These are phyloP conservation scores for Eurois occulta DNA, from an alignment of 2,888 invertebrate species.

Conservation along the genomic window DNA sequence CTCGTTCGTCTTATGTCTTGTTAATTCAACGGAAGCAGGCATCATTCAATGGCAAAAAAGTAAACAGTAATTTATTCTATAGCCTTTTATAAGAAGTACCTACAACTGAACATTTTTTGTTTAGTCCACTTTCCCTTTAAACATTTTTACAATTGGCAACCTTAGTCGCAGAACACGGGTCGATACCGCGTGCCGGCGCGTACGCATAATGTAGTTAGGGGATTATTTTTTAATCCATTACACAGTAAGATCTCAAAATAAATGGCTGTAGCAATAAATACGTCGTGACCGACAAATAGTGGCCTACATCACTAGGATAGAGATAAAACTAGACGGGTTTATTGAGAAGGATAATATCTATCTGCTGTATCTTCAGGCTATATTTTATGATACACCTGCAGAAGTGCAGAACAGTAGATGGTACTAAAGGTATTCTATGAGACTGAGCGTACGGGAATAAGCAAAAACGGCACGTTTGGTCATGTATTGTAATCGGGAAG, in stretches of 20 bases:
- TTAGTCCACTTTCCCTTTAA: neutral
- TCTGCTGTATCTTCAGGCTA: slow-evolving; percentile 23
- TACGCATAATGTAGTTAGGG: slow-evolving; percentile 48
- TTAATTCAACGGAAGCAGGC: neutral
- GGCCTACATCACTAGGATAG: slow-evolving; percentile 68
- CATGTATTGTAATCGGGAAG: neutral
- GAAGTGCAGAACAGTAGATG: neutral
- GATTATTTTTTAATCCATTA: slow-evolving; percentile 71
- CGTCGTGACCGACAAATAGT: slow-evolving; percentile 68
- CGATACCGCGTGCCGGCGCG: slow-evolving; percentile 40
- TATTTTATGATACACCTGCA: slow-evolving; percentile 38
- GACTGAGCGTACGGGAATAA: neutral
- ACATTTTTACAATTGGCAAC: slow-evolving; percentile 29
- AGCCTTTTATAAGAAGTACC: neutral
- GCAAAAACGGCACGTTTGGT: neutral
- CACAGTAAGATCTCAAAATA: slow-evolving; percentile 72
- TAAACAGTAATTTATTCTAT: neutral
- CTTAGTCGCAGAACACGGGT: slow-evolving; percentile 13
- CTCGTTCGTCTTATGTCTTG: neutral
- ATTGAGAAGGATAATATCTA: slow-evolving; percentile 57
- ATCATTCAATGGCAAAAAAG: neutral
- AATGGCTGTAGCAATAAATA: slow-evolving; percentile 71
- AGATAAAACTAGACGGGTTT: slow-evolving; percentile 68
- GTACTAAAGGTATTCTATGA: slow-evolving; percentile 18
- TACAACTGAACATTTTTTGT: neutral